Conservation (phyloP, 2,113 vertebrate genomes). For the Euleptes europaea region DNA sequence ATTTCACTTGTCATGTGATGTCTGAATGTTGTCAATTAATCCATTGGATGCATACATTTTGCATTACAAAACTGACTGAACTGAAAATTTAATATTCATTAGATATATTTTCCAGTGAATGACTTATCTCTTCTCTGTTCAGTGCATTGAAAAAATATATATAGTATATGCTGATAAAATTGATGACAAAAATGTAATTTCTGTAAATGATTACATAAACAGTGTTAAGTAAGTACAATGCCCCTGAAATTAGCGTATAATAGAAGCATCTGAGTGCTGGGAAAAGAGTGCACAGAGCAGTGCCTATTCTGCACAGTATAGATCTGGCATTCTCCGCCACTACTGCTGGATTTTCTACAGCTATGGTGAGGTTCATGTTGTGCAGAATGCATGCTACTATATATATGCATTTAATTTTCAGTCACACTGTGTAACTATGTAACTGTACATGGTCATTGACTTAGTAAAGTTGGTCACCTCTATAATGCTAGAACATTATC, state of each 20-base stretch:
- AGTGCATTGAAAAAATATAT: neutral
- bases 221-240: neutral
- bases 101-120: neutral
- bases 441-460: neutral
- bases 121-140: neutral
- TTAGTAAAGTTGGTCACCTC: neutral
- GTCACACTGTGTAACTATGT: neutral
- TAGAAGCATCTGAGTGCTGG: neutral
- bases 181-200: neutral
- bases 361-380: neutral
- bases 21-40: neutral
- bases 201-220: neutral
- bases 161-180: constrained; percentile 1
- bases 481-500: neutral
- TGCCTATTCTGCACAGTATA: neutral
- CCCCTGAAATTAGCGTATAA: too few species aligned
- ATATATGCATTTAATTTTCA: neutral
- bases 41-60: neutral
- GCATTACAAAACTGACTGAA: neutral
- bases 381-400: neutral
- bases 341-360: neutral
- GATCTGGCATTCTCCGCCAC: neutral
- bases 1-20: neutral
- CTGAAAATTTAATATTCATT: constrained; percentile 6
- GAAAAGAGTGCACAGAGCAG: neutral